Evolutionary conservation across 2,888 invertebrate species (phyloP).

Genomic region (Harpagoxenus sublaevis): DNA sequence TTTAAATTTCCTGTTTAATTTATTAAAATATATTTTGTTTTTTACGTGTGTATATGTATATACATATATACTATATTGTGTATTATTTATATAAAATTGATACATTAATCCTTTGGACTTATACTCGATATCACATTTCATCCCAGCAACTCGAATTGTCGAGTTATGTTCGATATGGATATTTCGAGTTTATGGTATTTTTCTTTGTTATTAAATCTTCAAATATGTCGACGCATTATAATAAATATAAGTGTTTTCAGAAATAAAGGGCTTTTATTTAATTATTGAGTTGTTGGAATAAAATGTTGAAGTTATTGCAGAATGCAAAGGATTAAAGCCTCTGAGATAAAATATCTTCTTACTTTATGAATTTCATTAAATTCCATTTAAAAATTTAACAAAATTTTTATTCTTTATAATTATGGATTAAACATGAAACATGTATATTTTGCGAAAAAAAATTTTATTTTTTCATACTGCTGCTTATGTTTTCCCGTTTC

Average conservation of each 20-base stretch:
- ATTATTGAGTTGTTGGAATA: no score
- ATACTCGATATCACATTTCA: no score
- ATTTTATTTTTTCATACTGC: neutral
- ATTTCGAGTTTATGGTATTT: no score
- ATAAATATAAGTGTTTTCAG: no score
- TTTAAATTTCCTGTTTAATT: neutral
- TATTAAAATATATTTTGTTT: neutral
- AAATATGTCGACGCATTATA: no score
- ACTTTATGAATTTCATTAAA: neutral
- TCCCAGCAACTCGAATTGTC: no score
- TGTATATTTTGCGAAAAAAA: neutral
- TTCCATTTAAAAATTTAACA: neutral
- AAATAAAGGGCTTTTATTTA: no score
- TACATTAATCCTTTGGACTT: neutral
- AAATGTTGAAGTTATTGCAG: no score
- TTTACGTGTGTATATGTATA: neutral
- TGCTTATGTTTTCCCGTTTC: neutral
- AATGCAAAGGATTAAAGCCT: neutral
- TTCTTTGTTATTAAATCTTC: no score
- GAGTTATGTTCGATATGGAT: no score
- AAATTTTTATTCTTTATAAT: neutral
- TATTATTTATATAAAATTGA: constrained; percentile 16
- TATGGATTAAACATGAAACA: neutral
- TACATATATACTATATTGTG: no score
- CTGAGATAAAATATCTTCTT: neutral